A percentile compares a stretch with the other conserved stretches of the same genome.
Conservation (phyloP, 2,888 invertebrate species). For the Galerucella nymphaeae region DNA sequence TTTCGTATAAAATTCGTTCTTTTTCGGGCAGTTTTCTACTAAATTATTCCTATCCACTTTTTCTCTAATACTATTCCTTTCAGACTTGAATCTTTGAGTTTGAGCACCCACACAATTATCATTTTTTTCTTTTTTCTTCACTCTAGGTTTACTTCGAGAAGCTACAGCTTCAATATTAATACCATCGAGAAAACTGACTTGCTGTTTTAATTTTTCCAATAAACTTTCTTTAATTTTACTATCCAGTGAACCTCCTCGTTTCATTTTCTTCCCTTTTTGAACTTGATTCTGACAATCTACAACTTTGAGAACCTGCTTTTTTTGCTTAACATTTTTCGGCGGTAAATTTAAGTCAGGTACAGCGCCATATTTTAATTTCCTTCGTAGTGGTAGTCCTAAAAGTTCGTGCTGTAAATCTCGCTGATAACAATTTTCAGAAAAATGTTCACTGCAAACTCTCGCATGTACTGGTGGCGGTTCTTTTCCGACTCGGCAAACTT, state of each 20-base stretch:
- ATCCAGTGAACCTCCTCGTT: neutral
- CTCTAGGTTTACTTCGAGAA: neutral
- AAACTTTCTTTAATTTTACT: neutral
- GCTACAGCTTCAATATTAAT: slow-evolving; percentile 2
- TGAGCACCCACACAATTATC: neutral
- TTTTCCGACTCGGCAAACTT: slow-evolving; percentile 61
- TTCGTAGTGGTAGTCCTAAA: slow-evolving; percentile 67
- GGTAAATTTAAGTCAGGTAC: slow-evolving; percentile 61
- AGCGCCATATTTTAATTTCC: slow-evolving; percentile 65
- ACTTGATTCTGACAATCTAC: slow-evolving; percentile 13
- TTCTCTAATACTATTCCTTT: neutral
- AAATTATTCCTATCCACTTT: neutral
- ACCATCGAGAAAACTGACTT: slow-evolving; percentile 4
- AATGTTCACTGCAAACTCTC: slow-evolving; percentile 68
- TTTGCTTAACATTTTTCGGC: slow-evolving; percentile 26
- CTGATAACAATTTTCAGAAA: slow-evolving; percentile 67
- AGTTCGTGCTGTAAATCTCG: slow-evolving; percentile 69
- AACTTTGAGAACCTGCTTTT: slow-evolving; percentile 31
- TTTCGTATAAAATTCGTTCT: neutral
- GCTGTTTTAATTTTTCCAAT: slow-evolving; percentile 7
- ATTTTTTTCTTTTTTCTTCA: neutral
- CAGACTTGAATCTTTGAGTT: too few relatives aligned
- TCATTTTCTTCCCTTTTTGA: slow-evolving; percentile 6
- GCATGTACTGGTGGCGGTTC: slow-evolving; percentile 50
- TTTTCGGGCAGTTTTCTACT: neutral